Evolutionary conservation across 1,140 invertebrate species (phyloP), one percentile per base, ranked within the genome.

Genomic region (Drosophila tropicalis): DNA sequence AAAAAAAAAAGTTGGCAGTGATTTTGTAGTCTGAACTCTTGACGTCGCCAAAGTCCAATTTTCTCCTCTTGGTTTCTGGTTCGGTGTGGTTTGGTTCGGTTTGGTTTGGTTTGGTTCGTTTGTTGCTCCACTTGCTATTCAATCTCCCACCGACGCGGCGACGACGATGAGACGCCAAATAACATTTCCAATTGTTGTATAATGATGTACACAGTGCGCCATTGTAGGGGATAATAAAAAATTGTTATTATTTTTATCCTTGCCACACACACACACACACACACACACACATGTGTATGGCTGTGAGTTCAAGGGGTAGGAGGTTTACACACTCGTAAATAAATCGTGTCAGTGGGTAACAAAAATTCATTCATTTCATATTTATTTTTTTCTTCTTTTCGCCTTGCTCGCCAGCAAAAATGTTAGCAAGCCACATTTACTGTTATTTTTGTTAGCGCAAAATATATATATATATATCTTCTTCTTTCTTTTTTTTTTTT

Each of bases 361-460:
- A 87, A 89, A 86, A 86, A 89, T 87, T 87, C 83, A 89, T 87
- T 87, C 84, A 89, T 89, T 89, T 87, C 83, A 87, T 87, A 87
- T 87, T 89, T 79, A 3, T 29, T 29, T 29, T 29, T 29, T 51
- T 36, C 13, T 47, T 58, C 25, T n/a, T 13, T 34, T 19, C 22
- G 15, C 12, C 19, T 36, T 76, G 73, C 47, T 56, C 51, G 44
- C 63, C 68, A 67, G 62, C 67, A 64, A 81, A 81, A 82, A 71
- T 68, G 71, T 70, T 89, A 80, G 67, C 71, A 73, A 86, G 83
- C 83, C 83, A 82, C 83, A 81, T 82, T 76, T 86, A 87, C 54
- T 82, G 83, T 82, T 87, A 82, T 82, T 87, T 86, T 81, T 86
- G 68, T 79, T 60, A 62, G 82, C 74, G 78, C 69, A 72, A 22